These are phyloP conservation scores for Marasmarcha lunaedactyla DNA, from an alignment of 2,888 invertebrate species.

Conservation along the genomic window DNA sequence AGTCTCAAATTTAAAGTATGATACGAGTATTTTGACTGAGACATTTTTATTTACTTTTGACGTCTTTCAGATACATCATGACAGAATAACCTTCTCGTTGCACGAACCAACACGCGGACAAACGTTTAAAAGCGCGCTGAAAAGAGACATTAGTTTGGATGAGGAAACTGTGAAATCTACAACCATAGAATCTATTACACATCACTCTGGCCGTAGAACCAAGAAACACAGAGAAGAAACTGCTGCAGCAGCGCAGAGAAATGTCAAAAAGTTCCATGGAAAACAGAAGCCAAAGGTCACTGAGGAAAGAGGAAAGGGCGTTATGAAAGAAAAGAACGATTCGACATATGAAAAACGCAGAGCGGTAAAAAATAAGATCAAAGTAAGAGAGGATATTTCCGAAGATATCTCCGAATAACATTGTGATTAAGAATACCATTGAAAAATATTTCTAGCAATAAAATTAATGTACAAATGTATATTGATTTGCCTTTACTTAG, in stretches of 20 bases:
- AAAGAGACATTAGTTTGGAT: slow-evolving; percentile 31
- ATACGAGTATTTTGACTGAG: background rate
- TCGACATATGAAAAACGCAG: slow-evolving; percentile 31
- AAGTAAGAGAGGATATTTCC: slow-evolving; percentile 45
- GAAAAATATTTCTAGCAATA: too few species aligned
- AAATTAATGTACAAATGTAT: too few species aligned
- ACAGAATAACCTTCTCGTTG: slow-evolving; percentile 54
- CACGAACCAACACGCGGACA: slow-evolving; percentile 56
- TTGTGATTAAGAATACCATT: too few species aligned
- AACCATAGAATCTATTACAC: slow-evolving; percentile 20
- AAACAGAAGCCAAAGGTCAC: slow-evolving; percentile 26
- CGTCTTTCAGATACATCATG: slow-evolving; percentile 51
- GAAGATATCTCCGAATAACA: slow-evolving; percentile 45
- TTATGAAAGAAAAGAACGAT: slow-evolving; percentile 41
- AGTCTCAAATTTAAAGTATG: slow-evolving; percentile 10
- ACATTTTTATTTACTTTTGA: background rate
- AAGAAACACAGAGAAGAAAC: slow-evolving; percentile 30
- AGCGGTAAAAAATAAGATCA: slow-evolving; percentile 40
- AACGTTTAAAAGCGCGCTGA: slow-evolving; percentile 54
- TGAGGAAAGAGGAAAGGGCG: slow-evolving; percentile 36
- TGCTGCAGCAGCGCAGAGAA: slow-evolving; percentile 3
- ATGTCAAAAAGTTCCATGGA: slow-evolving; percentile 29
- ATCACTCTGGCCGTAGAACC: slow-evolving; percentile 17
- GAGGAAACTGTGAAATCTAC: slow-evolving; percentile 25
- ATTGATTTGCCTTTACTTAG: too few species aligned